These are phyloP conservation scores for Bothrops alternatus DNA, from an alignment of 2,797 vertebrate species.

Conservation along the genomic window DNA sequence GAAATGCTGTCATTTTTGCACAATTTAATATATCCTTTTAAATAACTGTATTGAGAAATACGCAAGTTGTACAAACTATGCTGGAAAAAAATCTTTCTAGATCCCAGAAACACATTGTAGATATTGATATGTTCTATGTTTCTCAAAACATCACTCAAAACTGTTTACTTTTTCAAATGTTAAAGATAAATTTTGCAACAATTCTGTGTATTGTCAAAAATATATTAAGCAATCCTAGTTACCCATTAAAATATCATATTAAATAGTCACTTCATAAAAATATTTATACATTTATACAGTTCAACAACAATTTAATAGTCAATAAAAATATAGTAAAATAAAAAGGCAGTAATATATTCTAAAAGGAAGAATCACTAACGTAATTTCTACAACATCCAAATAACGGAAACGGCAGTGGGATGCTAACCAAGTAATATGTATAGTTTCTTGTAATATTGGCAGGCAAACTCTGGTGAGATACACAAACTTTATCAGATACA, in stretches of 20 bases:
- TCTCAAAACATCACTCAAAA: background rate
- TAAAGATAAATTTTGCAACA: background rate
- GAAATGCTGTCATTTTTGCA: background rate
- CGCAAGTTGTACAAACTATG: background rate
- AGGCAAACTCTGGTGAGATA: background rate
- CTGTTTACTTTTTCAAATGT: background rate
- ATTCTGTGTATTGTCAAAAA: background rate
- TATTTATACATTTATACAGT: background rate
- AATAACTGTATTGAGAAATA: background rate
- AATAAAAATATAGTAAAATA: background rate
- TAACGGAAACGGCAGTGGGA: fast-evolving
- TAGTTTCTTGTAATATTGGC: fast-evolving
- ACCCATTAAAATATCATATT: background rate
- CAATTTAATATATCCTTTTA: background rate
- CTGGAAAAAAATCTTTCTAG: background rate
- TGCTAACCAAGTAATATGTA: fast-evolving
- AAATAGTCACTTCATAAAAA: fast-evolving
- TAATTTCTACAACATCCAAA: background rate
- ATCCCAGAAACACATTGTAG: background rate
- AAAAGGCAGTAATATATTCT: background rate
- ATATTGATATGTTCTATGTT: background rate
- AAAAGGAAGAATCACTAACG: background rate
- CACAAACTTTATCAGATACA: background rate
- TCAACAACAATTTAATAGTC: background rate
- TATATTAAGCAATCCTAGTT: background rate